Base-by-base conservation (phyloP, 2,797 vertebrate genomes). In the Columba guinea region DNA sequence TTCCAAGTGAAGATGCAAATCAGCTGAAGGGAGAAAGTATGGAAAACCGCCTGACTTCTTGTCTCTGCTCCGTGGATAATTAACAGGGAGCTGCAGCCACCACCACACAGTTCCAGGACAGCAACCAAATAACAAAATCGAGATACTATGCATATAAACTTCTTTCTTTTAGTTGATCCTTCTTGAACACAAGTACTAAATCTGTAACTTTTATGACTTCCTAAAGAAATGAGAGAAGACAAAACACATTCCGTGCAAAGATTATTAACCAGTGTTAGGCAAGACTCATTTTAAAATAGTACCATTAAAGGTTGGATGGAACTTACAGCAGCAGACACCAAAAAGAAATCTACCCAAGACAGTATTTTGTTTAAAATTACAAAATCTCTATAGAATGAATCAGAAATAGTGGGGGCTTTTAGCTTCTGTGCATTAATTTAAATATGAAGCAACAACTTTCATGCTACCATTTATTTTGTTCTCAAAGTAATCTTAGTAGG, bases 401-500 rank as follows among this genome's bases (percentile, higher is more conserved):
- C 65, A 91, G 83, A 90, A 90, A 76, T 58, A 83, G 37, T 56
- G 35, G 18, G 14, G 3, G 4, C 49, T 74, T 87, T 80, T 62
- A 78, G 52, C 51, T 90, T 56, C 30, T 87, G 51, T 67, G 68
- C 26, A 56, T 87, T 82, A 69, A 60, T 90, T 97, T 96, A 85
- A 94, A 93, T 39, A 89, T 82, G 51, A 97, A 93, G 65, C 1
- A 95, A 94, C 95, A 96, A 78, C 76, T 96, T 88, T 79, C 95
- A 75, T 63, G 65, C 86, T 90, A 56, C 65, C 83, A 84, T 89
- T 96, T 96, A 84, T 90, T 95, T 97, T 90, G 94, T 89, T 90
- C 90, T 91, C 69, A 81, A 94, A 87, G 63, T 96, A 94, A 92
- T 94, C 59, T 93, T 93, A 76, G 94, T 95, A 95, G 94, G 90